Base-by-base conservation (phyloP, 2,888 invertebrate species). In the Cosmopolites sordidus region DNA sequence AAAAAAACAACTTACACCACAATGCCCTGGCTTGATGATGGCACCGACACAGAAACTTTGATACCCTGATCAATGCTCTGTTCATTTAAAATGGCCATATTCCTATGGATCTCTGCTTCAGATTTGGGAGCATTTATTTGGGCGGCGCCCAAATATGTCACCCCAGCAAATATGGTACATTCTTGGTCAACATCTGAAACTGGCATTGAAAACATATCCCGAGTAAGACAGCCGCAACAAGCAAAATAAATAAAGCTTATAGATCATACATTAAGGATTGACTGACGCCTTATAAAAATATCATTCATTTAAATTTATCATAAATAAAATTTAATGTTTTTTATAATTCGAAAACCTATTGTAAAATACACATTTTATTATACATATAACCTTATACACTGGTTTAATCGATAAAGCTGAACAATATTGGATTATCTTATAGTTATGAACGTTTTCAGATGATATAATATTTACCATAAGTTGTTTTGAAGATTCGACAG, bases 71-170 rank as follows among this genome's bases (percentile, higher is more conserved):
- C 82, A 63, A 79, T 77, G 1, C 74, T 87, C 84, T 78, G 81
- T 61, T 89, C 89, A 71, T 95, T 94, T 44, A 98, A 78, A 68
- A 93, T 89, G 60, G 85, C 84, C 89, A 97, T 96, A 70, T 94
- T 94, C 47, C 89, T 80, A 72, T 93, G 92, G 58, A 97, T 94
- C 77, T 96, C 95, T 8, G 79, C 78, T 75, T 96, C 95, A 15
- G 91, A 92, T 72, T 94, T 89, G 0, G 96, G 95, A 9, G 92
- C 90, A 69, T 90, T 88, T 64, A 97, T 93, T 61, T 87, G 85
- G 48, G 92, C 90, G 9, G 92, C 89, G 39, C 96, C 96, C 63
- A 97, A 79, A 77, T 96, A 96, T 55, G 91, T 90, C 39, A 97
- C 92, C 1, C 92, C 91, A 67, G 91, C 88, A 76, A 95, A 95